Percentiles rank a stretch among this genome's conserved stretches.
phyloP scores from a whole-genome alignment of 2,797 vertebrate species.

The Australoheros facetus region DNA sequence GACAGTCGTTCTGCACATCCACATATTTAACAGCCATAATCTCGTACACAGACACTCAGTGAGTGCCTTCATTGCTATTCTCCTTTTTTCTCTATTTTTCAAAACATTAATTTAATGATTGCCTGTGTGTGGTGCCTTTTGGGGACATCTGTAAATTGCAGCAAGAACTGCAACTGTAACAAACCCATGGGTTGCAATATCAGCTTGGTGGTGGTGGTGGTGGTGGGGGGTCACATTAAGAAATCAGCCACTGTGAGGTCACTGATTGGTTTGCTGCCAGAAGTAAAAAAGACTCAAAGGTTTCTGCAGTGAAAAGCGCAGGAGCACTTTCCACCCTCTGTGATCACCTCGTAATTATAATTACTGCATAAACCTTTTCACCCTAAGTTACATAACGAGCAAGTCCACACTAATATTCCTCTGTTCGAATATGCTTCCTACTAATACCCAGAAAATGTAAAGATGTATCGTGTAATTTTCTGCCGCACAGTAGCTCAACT shows the following conservation, averaged over 20 bases:
- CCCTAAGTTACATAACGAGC: background rate
- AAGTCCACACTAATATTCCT: background rate
- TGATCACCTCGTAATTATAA: background rate
- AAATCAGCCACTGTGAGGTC: constrained; percentile 5
- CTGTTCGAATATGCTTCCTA: background rate
- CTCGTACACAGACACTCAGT: too few relatives aligned
- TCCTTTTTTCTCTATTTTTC: too few relatives aligned
- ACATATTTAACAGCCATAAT: too few relatives aligned
- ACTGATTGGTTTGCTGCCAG: background rate
- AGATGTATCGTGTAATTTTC: fast-evolving
- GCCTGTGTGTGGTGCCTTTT: background rate
- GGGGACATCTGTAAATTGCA: background rate
- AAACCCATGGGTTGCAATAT: background rate
- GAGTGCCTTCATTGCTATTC: too few relatives aligned
- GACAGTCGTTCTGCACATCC: background rate
- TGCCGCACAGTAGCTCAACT: background rate
- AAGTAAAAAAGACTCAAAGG: background rate
- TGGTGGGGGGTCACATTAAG: background rate
- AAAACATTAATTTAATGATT: background rate
- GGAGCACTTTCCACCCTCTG: background rate
- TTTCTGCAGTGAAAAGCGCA: background rate
- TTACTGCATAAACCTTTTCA: background rate
- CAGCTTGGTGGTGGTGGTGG: too few relatives aligned
- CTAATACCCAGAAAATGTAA: background rate
- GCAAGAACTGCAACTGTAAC: background rate